phyloP scores from a whole-genome alignment of 2,113 vertebrate genomes.

The Chaetodon trifascialis region DNA sequence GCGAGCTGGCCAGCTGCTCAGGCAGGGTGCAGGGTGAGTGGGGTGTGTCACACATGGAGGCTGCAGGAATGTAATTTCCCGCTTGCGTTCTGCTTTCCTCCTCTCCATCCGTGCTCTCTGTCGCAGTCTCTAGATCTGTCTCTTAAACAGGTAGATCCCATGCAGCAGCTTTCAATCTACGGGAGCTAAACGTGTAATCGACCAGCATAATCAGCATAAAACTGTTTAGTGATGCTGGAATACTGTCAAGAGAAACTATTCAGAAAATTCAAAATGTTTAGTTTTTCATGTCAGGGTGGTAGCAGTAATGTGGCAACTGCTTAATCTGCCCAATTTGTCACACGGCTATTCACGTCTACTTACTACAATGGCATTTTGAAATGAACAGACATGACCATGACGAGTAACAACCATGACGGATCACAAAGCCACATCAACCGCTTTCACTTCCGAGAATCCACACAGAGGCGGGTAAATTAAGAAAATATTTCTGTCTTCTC shows the following conservation, averaged over 20 bases:
- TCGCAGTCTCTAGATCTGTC: background rate
- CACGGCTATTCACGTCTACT: conserved; percentile 1
- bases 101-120: conserved; percentile 39
- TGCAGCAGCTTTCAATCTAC: background rate
- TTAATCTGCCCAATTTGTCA: conserved; percentile 39
- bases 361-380: conserved; percentile 41
- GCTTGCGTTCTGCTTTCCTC: conserved; percentile 21
- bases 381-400: conserved; percentile 48
- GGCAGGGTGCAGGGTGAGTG: conserved; percentile 61
- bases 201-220: background rate
- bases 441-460: conserved; percentile 69
- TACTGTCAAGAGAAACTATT: background rate
- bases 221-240: background rate
- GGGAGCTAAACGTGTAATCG: background rate
- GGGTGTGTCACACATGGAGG: conserved; percentile 66
- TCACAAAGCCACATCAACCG: conserved; percentile 62
- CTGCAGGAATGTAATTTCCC: conserved; percentile 56
- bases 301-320: conserved; percentile 1
- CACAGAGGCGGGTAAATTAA: conserved; percentile 51
- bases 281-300: background rate
- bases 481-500: conserved; percentile 62
- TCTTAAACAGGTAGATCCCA: conserved; percentile 1
- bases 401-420: conserved; percentile 27
- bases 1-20: conserved; percentile 74
- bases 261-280: background rate